A percentile compares a stretch with the other conserved stretches of the same genome.
These are phyloP conservation scores for Nephrotoma guestfalica DNA, from an alignment of 2,888 invertebrate species.

Conservation along the genomic window DNA sequence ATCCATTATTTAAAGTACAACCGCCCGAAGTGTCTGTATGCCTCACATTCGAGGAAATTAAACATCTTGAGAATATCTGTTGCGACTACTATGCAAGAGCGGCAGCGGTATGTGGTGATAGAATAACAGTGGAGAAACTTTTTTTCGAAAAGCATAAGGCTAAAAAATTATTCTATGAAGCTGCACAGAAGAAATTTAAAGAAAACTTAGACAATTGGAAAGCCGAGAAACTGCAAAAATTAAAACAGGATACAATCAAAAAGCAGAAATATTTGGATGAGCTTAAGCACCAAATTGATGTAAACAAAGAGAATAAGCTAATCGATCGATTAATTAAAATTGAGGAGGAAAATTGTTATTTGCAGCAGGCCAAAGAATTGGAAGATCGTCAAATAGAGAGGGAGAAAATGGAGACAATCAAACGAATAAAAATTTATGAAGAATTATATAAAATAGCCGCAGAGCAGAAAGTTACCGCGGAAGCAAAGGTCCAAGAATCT, in stretches of 20 bases:
- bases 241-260: conserved; percentile 11
- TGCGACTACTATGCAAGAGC: conserved; percentile 18
- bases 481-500: not conserved
- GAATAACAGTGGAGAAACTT: conserved; percentile 37
- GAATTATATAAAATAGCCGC: conserved; percentile 17
- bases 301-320: conserved; percentile 21
- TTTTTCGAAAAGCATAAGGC: conserved; percentile 35
- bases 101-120: conserved; percentile 33
- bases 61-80: conserved; percentile 17
- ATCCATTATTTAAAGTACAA: conserved; percentile 23
- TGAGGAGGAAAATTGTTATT: conserved; percentile 19
- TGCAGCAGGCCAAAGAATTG: conserved; percentile 18
- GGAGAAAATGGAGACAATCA: conserved; percentile 21
- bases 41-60: conserved; percentile 22
- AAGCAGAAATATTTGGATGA: conserved; percentile 21
- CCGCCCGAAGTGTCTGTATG: conserved; percentile 26
- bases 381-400: conserved; percentile 19
- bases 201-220: conserved; percentile 24
- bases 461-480: not conserved
- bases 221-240: conserved; percentile 16
- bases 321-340: conserved; percentile 22
- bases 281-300: conserved; percentile 20
- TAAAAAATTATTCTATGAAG: conserved; percentile 36
- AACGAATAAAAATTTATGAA: conserved; percentile 23
- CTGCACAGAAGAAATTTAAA: conserved; percentile 32